Evolutionary conservation across 1,140 invertebrate species (phyloP).

Genomic region (Meloidogyne exigua): DNA sequence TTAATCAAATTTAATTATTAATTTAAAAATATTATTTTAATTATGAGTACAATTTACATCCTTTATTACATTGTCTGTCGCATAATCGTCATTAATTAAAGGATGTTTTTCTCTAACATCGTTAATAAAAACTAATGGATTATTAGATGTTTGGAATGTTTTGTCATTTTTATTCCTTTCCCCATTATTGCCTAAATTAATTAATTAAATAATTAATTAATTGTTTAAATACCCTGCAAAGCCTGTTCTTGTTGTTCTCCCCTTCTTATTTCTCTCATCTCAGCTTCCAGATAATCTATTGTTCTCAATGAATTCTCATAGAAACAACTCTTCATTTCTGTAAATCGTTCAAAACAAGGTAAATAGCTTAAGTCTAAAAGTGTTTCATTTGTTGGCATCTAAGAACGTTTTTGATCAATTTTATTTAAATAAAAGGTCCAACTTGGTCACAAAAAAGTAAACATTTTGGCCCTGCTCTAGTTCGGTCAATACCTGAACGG

Average conservation of each 20-base stretch:
- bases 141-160: constrained; percentile 4
- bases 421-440: not conserved
- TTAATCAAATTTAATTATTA: no score
- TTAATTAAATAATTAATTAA: not conserved
- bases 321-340: constrained; percentile 59
- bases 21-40: no score
- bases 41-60: not conserved
- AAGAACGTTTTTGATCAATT: not conserved
- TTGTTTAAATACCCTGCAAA: not conserved
- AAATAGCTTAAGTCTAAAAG: constrained; percentile 56
- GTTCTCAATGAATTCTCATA: constrained; percentile 42
- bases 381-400: constrained; percentile 46
- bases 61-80: not conserved
- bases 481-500: constrained; percentile 49
- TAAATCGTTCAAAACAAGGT: constrained; percentile 59
- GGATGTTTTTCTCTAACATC: constrained; percentile 9
- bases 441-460: constrained; percentile 59
- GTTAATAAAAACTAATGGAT: constrained; percentile 7
- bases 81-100: constrained; percentile 14
- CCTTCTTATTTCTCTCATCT: constrained; percentile 7
- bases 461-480: constrained; percentile 55
- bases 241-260: not conserved
- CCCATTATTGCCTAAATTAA: not conserved
- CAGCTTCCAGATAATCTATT: constrained; percentile 27
- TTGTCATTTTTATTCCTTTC: not conserved